These are phyloP conservation scores for Cydia pomonella DNA, from an alignment of 1,140 invertebrate genomes.

Conservation along the genomic window DNA sequence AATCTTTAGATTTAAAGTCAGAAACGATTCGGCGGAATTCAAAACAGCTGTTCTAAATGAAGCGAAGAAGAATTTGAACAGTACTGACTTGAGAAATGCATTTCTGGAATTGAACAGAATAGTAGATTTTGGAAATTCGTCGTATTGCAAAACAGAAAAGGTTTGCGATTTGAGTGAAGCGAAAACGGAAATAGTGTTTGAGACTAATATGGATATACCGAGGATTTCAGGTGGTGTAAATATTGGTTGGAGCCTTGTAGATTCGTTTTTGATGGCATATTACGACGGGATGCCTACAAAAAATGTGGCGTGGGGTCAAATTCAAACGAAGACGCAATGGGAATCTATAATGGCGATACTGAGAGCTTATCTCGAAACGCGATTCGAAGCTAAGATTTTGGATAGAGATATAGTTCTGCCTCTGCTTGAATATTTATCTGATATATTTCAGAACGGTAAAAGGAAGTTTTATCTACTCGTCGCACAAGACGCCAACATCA, in stretches of 20 bases:
- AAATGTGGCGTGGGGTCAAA: constrained; percentile 65
- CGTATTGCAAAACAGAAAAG: constrained; percentile 49
- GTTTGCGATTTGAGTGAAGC: constrained; percentile 55
- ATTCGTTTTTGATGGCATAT: constrained; percentile 68
- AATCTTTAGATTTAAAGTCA: constrained; percentile 59
- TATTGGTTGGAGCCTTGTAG: constrained; percentile 56
- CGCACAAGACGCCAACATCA: constrained; percentile 34
- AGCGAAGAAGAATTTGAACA: constrained; percentile 52
- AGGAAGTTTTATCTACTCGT: constrained; percentile 26
- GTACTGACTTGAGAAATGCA: constrained; percentile 49
- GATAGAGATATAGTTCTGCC: constrained; percentile 57
- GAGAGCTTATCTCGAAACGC: constrained; percentile 58
- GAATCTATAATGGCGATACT: constrained; percentile 47
- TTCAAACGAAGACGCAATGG: constrained; percentile 51
- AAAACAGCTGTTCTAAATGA: constrained; percentile 49
- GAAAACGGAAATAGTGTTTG: constrained; percentile 46
- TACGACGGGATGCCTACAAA: constrained; percentile 58
- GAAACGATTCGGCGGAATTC: constrained; percentile 53
- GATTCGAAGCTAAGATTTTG: constrained; percentile 55
- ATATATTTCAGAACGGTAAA: constrained; percentile 47
- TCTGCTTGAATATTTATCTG: constrained; percentile 53
- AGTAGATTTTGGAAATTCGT: constrained; percentile 57
- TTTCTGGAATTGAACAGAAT: constrained; percentile 54
- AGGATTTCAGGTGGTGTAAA: constrained; percentile 60
- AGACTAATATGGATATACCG: constrained; percentile 49